Evolutionary conservation across 1,140 invertebrate genomes (phyloP).

Genomic region (Parasteatoda tepidariorum): DNA sequence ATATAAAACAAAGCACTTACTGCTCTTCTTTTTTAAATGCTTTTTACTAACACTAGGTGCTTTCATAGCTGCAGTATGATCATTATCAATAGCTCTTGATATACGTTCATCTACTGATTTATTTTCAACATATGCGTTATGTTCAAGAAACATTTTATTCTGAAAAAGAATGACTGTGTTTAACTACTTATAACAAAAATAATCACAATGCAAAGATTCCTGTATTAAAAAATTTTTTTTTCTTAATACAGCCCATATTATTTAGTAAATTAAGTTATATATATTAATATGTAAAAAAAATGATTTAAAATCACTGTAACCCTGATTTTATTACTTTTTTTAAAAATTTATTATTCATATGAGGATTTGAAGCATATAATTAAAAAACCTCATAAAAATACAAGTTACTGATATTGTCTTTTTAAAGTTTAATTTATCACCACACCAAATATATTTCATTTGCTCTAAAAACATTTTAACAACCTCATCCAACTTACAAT

Average conservation of each 20-base stretch:
- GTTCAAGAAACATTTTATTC: conserved; percentile 43
- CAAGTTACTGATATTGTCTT: too few species aligned
- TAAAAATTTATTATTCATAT: not conserved
- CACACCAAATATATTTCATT: too few species aligned
- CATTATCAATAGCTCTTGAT: conserved; percentile 54
- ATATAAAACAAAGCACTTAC: not conserved
- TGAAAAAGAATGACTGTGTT: too few species aligned
- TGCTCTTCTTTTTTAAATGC: conserved; percentile 10
- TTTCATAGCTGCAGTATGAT: conserved; percentile 55
- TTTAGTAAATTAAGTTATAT: not conserved
- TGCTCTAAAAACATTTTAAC: too few species aligned
- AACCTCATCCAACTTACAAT: too few species aligned
- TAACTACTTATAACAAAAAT: too few species aligned
- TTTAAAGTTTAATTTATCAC: too few species aligned
- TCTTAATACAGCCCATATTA: not conserved
- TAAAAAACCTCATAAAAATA: too few species aligned
- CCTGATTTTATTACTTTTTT: not conserved
- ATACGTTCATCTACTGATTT: conserved; percentile 43
- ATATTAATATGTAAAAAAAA: not conserved
- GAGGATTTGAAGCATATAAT: too few species aligned
- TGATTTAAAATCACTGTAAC: not conserved
- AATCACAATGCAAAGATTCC: conserved; percentile 2
- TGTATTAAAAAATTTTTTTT: not conserved
- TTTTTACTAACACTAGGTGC: conserved; percentile 31
- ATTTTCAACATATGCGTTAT: not conserved